Percentiles rank a stretch among this genome's conserved stretches.
Evolutionary conservation across 2,888 invertebrate genomes (phyloP).

Genomic region (Autographa pulchrina): DNA sequence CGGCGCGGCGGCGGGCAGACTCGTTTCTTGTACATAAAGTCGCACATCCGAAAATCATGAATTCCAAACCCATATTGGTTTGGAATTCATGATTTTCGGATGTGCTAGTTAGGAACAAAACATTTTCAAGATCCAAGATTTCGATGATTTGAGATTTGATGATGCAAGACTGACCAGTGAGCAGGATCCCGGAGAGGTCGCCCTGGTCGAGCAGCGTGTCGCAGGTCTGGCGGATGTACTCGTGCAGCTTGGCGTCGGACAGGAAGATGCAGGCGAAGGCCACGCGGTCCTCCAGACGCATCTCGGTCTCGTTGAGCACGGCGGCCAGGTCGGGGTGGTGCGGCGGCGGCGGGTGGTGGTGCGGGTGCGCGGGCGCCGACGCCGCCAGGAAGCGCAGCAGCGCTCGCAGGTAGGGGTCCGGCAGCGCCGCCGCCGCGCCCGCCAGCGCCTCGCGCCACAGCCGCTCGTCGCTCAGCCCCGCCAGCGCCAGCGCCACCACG

Average conservation of each 20-base stretch:
- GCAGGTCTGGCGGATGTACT: conserved; percentile 93
- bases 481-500: conserved; percentile 90
- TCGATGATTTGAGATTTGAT: no score
- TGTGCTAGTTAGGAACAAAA: no score
- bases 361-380: conserved; percentile 84
- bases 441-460: conserved; percentile 95
- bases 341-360: conserved; percentile 89
- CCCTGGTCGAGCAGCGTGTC: conserved; percentile 93
- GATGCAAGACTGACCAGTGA: conserved; percentile 90
- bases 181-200: conserved; percentile 94
- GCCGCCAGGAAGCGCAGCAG: conserved; percentile 97
- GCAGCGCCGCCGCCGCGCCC: conserved; percentile 93
- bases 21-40: no score
- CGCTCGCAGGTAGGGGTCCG: conserved; percentile 97
- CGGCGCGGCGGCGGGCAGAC: no score
- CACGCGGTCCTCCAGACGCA: conserved; percentile 96
- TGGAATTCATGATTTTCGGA: no score
- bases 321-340: conserved; percentile 61
- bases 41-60: no score
- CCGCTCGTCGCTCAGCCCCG: conserved; percentile 94
- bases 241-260: conserved; percentile 93
- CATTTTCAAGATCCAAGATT: no score
- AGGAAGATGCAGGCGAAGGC: conserved; percentile 97
- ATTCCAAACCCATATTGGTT: no score
- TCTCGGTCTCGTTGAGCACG: conserved; percentile 92